Evolutionary conservation across 2,113 vertebrate genomes (phyloP).

Genomic region (Sinocyclocheilus anophthalmus): DNA sequence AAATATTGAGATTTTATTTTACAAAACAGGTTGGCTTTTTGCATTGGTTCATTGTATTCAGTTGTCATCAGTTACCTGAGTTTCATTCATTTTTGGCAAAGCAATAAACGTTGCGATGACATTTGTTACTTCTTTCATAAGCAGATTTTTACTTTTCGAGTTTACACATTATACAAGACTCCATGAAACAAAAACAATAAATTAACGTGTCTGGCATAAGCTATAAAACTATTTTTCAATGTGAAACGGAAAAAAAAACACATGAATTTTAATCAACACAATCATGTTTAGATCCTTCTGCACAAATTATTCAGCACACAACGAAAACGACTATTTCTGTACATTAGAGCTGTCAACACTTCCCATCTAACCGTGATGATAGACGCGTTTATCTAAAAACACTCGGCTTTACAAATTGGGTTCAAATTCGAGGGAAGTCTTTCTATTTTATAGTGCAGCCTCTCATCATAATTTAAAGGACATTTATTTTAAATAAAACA

Average conservation of each 20-base stretch:
- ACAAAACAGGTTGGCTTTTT: not conserved
- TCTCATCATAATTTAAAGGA: conserved; percentile 67
- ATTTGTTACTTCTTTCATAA: conserved; percentile 80
- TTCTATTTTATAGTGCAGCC: conserved; percentile 57
- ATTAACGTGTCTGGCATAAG: conserved; percentile 90
- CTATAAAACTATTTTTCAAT: conserved; percentile 86
- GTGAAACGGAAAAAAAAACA: conserved; percentile 85
- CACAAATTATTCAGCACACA: conserved; percentile 91
- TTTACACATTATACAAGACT: conserved; percentile 93
- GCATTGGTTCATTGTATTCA: not conserved
- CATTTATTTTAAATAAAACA: conserved; percentile 72
- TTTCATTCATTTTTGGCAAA: not conserved
- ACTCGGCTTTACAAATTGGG: conserved; percentile 39
- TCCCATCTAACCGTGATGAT: conserved; percentile 59
- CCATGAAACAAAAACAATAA: conserved; percentile 92
- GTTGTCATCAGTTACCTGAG: not conserved
- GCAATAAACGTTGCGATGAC: conserved; percentile 59
- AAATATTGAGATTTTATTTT: not conserved
- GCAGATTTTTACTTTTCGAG: conserved; percentile 96
- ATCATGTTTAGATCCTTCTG: conserved; percentile 81
- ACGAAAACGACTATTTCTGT: conserved; percentile 85
- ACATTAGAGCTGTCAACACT: conserved; percentile 69
- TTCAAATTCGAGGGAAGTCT: conserved; percentile 62
- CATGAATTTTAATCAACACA: conserved; percentile 84
- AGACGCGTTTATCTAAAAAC: conserved; percentile 57